Percentiles rank a stretch among this genome's conserved stretches.
phyloP scores from a whole-genome alignment of 2,888 invertebrate genomes.

The Catocala fraxini region DNA sequence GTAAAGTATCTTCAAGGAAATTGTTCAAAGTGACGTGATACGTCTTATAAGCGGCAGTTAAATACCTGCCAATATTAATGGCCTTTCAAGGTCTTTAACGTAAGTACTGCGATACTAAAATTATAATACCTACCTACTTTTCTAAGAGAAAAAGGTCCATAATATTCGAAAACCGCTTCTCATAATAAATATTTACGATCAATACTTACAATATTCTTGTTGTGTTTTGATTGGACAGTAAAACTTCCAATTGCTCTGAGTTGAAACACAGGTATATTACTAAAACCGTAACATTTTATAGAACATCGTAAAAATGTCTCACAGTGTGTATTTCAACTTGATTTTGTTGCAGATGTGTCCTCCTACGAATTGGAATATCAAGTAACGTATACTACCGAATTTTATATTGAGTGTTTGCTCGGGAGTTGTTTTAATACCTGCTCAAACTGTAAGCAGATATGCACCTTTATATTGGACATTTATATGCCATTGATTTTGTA shows the following conservation, averaged over 20 bases:
- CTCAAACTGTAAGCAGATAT: no score
- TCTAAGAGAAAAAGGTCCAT: neutral
- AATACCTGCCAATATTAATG: conserved; percentile 7
- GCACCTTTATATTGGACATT: no score
- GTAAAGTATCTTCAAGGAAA: conserved; percentile 1
- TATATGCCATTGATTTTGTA: no score
- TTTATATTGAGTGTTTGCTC: no score
- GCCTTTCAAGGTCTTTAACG: neutral
- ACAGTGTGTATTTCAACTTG: conserved; percentile 26
- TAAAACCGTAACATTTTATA: conserved; percentile 48
- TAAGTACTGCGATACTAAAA: neutral
- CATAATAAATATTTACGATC: conserved; percentile 46
- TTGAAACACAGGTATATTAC: conserved; percentile 45
- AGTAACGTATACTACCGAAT: neutral
- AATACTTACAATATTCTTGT: conserved; percentile 27
- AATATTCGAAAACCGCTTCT: conserved; percentile 3
- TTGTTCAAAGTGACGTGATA: conserved; percentile 4
- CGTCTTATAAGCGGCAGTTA: neutral
- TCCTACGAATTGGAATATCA: neutral
- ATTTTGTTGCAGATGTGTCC: conserved; percentile 26
- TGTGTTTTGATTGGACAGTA: conserved; percentile 48
- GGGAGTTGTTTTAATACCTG: no score
- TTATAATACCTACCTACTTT: neutral
- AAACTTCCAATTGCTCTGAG: conserved; percentile 43
- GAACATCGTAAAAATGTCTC: conserved; percentile 42